Evolutionary conservation across 53 echinoderm and acorn worm species (phyloP).

Genomic region (Antedon mediterranea): DNA sequence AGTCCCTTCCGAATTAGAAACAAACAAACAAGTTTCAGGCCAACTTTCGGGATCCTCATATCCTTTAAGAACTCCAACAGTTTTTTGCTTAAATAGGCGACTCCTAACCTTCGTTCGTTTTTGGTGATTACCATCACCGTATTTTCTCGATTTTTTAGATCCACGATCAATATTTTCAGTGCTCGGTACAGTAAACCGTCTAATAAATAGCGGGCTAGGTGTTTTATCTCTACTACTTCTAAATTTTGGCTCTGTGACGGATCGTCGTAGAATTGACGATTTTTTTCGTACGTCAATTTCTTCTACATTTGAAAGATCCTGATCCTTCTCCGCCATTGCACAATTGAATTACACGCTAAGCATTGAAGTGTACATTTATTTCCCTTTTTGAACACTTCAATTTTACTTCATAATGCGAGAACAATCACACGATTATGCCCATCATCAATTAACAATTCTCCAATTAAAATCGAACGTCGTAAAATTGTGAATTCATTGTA

Average conservation of each 20-base stretch:
- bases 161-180: no score
- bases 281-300: not conserved
- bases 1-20: not conserved
- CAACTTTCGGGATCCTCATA: not conserved
- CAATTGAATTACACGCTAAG: no score
- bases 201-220: not conserved
- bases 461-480: no score
- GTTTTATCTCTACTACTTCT: not conserved
- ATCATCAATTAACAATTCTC: no score
- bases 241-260: not conserved
- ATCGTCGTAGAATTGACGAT: not conserved
- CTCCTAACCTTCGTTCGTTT: not conserved
- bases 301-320: not conserved
- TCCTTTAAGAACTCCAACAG: not conserved
- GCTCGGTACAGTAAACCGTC: not conserved
- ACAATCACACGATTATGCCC: no score
- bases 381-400: no score
- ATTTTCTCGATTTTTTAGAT: not conserved
- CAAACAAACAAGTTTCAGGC: not conserved
- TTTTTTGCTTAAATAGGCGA: not conserved
- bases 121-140: not conserved
- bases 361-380: no score
- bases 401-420: no score
- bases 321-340: not conserved
- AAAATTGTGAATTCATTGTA: no score